Evolutionary conservation across 2,113 vertebrate genomes (phyloP).

Genomic region (Pelecanoides urinatrix): DNA sequence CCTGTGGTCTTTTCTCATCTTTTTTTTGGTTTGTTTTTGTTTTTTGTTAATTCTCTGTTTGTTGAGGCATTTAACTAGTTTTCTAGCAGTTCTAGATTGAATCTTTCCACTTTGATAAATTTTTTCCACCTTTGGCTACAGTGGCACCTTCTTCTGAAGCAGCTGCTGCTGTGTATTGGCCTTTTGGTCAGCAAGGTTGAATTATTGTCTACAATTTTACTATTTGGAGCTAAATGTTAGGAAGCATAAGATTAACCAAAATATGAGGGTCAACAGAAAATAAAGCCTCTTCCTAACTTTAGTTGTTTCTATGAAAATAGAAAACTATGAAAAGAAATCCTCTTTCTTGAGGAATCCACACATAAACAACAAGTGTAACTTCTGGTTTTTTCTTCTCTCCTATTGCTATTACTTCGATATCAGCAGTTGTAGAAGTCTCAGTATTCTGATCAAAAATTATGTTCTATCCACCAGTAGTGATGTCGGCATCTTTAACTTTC

Average conservation of each 20-base stretch:
- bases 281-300: not conserved
- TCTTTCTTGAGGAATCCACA: not conserved
- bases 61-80: not conserved
- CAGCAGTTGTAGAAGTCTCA: not conserved
- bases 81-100: not conserved
- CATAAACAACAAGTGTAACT: not conserved
- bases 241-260: not conserved
- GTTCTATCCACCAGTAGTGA: not conserved
- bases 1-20: not conserved
- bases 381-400: not conserved
- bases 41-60: not conserved
- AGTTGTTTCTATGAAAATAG: not conserved
- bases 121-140: not conserved
- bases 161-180: not conserved
- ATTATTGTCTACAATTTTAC: not conserved
- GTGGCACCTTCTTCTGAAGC: not conserved
- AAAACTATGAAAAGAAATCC: not conserved
- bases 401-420: not conserved
- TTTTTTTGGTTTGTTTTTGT: no score
- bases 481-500: slow-evolving; percentile 47
- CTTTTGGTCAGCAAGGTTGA: not conserved
- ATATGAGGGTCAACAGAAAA: not conserved
- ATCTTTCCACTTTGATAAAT: not conserved
- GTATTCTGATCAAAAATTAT: not conserved
- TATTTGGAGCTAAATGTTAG: not conserved